A percentile compares a stretch with the other conserved stretches of the same genome.
phyloP scores from a whole-genome alignment of 1,140 invertebrate genomes.

The Aphelinus atriplicis region DNA sequence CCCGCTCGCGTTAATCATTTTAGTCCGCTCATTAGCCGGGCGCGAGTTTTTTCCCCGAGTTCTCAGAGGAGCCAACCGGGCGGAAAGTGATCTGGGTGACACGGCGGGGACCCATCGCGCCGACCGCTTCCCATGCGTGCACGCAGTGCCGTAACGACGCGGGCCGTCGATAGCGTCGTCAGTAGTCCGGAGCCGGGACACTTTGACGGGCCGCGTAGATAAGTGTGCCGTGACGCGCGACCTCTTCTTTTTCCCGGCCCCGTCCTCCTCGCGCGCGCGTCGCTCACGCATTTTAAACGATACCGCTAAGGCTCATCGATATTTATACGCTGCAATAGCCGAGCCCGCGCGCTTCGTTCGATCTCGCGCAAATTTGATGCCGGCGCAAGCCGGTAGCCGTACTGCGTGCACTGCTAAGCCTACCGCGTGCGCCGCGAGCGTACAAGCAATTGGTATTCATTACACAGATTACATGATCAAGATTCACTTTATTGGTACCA shows the following conservation, averaged over 20 bases:
- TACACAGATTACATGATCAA: too few species aligned
- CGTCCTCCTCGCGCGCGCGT: background rate
- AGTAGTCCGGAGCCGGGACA: slow-evolving; percentile 27
- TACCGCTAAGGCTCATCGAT: too few species aligned
- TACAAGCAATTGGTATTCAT: too few species aligned
- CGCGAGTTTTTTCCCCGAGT: slow-evolving; percentile 16
- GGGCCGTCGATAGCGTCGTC: slow-evolving; percentile 33
- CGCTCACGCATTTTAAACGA: too few species aligned
- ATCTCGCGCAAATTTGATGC: too few species aligned
- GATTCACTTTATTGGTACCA: too few species aligned
- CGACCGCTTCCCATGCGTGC: slow-evolving; percentile 36
- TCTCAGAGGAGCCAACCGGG: slow-evolving; percentile 40
- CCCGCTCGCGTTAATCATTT: slow-evolving; percentile 36
- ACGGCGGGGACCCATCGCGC: slow-evolving; percentile 39
- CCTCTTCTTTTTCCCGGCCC: background rate
- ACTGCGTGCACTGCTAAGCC: too few species aligned
- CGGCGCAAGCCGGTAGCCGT: too few species aligned
- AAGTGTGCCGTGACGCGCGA: background rate
- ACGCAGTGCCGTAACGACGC: too few species aligned
- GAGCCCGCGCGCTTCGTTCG: too few species aligned
- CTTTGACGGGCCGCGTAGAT: slow-evolving; percentile 27
- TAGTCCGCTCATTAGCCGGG: slow-evolving; percentile 31
- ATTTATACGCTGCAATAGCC: too few species aligned
- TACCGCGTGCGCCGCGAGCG: too few species aligned
- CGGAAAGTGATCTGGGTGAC: slow-evolving; percentile 45